A percentile compares a stretch with the other conserved stretches of the same genome.
These are phyloP conservation scores for Cryptocheilus praepositus DNA, from an alignment of 2,888 invertebrate species.

Conservation along the genomic window DNA sequence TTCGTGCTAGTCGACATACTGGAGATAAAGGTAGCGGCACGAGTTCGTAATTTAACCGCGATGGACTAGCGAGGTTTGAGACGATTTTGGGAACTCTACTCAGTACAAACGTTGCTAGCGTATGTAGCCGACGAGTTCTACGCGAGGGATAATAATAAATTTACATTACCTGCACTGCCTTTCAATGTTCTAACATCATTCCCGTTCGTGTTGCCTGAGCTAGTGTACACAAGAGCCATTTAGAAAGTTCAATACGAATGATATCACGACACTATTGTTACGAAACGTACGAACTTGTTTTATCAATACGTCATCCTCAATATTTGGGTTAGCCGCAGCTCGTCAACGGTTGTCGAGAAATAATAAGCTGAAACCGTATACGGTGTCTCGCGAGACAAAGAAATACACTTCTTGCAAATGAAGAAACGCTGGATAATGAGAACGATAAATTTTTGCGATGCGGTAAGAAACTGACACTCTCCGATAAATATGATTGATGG, in stretches of 20 bases:
- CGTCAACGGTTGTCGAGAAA: too few relatives aligned
- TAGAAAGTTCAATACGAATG: slow-evolving; percentile 13
- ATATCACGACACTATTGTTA: neutral
- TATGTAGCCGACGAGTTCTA: too few relatives aligned
- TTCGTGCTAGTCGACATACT: too few relatives aligned
- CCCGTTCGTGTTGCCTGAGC: slow-evolving; percentile 20
- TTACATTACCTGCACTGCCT: too few relatives aligned
- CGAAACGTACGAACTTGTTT: neutral
- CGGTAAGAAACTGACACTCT: slow-evolving; percentile 20
- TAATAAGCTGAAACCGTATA: neutral
- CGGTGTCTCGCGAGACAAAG: neutral
- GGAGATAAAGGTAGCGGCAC: too few relatives aligned
- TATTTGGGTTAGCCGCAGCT: too few relatives aligned
- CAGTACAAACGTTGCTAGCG: too few relatives aligned
- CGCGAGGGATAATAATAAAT: slow-evolving; percentile 7
- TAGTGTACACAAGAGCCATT: too few relatives aligned
- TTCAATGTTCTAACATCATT: slow-evolving; percentile 39
- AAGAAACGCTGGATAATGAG: slow-evolving; percentile 38
- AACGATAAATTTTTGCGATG: slow-evolving; percentile 45
- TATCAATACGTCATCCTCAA: too few relatives aligned
- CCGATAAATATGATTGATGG: slow-evolving; percentile 38
- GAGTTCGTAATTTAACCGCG: too few relatives aligned
- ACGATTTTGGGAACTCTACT: too few relatives aligned
- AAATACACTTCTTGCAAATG: neutral
- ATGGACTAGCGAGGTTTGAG: too few relatives aligned